Evolutionary conservation across 2,113 vertebrate species (phyloP), one percentile per base, ranked within the genome.

Genomic region (Sander lucioperca): DNA sequence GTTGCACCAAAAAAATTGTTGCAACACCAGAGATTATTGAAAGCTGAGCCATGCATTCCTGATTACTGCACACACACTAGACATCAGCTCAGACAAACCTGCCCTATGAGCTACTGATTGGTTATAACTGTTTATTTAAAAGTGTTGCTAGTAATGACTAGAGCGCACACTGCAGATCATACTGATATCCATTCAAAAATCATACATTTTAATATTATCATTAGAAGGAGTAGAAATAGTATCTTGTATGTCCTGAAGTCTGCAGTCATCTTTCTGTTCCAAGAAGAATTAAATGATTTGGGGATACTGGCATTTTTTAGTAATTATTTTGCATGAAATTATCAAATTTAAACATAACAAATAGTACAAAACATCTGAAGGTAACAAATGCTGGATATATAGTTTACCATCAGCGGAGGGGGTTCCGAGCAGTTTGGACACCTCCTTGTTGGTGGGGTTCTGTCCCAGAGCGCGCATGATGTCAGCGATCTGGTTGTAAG

Each of bases 391-490:
- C 5, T 61, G 23, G 65, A 39, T 7, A 6, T 1, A 2, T 12
- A 30, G 82, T 82, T 93, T 90, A 99, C 98, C 98, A 11, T 99
- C 98, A 88, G 96, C 88, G 73, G 92, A 90, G 86, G 98, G 98
- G 78, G 95, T 97, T 70, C 97, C 97, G 85, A 99, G 92, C 63
- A 99, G 93, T 77, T 95, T 96, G 89, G 74, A 94, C 88, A 99
- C 88, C 74, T 99, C 98, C 23, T 97, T 97, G 94, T 99, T 99
- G 93, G 98, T 99, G 72, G 98, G 98, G 93, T 99, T 99, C 95
- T 99, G 98, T 82, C 98, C 98, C 85, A 99, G 96, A 2, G 98
- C 98, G 11, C 98, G 96, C 93, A 99, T 95, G 88, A 99, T 96
- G 82, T 99, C 98, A 0, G 97, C 98, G 45, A 99, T 96, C 94